Evolutionary conservation across 2,888 invertebrate species (phyloP).

Genomic region (Cryptocephalus primarius): DNA sequence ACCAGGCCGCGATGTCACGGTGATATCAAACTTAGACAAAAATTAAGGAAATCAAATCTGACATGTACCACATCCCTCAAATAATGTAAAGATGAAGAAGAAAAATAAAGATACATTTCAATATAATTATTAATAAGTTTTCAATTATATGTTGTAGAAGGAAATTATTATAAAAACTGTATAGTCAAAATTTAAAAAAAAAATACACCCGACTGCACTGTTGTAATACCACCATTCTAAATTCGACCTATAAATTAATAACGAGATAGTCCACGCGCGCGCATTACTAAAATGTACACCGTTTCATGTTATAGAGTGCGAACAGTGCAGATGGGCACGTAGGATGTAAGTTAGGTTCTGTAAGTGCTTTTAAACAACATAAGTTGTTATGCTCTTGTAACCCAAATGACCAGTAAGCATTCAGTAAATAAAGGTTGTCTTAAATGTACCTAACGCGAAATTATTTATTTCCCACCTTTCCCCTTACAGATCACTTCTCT

Average conservation of each 20-base stretch:
- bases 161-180: slow-evolving; percentile 25
- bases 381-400: slow-evolving; percentile 39
- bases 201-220: slow-evolving; percentile 29
- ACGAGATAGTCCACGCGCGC: too few species aligned
- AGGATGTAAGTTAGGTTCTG: slow-evolving; percentile 34
- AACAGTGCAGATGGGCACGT: slow-evolving; percentile 31
- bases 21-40: slow-evolving; percentile 38
- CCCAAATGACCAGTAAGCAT: slow-evolving; percentile 46
- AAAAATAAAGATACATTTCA: slow-evolving; percentile 34
- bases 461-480: too few species aligned
- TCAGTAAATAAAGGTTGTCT: slow-evolving; percentile 46
- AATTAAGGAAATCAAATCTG: slow-evolving; percentile 36
- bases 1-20: slow-evolving; percentile 43
- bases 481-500: too few species aligned
- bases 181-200: slow-evolving; percentile 20
- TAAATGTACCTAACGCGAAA: slow-evolving; percentile 30
- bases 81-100: slow-evolving; percentile 13
- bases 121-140: slow-evolving; percentile 31
- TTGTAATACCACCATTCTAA: slow-evolving; percentile 27
- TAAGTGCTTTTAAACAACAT: slow-evolving; percentile 41
- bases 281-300: too few species aligned
- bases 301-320: not conserved
- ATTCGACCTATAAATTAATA: slow-evolving; percentile 13
- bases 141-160: slow-evolving; percentile 34
- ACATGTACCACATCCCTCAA: slow-evolving; percentile 30